A percentile compares a stretch with the other conserved stretches of the same genome.
Evolutionary conservation across 2,797 vertebrate genomes (phyloP).

Genomic region (Sternotherus odoratus): DNA sequence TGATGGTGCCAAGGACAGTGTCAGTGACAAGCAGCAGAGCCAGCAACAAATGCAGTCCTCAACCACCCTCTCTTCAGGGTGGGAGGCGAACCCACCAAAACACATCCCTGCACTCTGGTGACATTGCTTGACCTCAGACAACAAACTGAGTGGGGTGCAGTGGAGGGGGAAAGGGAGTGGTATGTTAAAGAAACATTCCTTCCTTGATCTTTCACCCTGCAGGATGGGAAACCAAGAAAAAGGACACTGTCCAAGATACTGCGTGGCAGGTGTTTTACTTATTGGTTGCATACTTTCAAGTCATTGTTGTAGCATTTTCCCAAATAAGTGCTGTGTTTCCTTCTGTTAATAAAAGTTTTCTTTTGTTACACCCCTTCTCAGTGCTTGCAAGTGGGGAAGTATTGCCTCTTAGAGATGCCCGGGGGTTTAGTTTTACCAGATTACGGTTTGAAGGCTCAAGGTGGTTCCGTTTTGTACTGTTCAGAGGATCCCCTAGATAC

Average conservation of each 20-base stretch:
- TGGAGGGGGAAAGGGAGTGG: too few species aligned
- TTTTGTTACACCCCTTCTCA: neutral
- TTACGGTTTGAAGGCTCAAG: neutral
- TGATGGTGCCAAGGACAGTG: neutral
- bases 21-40: neutral
- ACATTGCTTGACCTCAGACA: too few species aligned
- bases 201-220: too few species aligned
- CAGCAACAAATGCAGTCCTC: neutral
- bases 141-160: too few species aligned
- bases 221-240: too few species aligned
- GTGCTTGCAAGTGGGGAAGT: neutral
- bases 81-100: neutral
- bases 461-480: neutral
- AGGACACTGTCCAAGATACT: too few species aligned
- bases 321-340: neutral
- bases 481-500: neutral
- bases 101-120: too few species aligned
- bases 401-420: neutral
- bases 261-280: neutral
- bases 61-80: neutral
- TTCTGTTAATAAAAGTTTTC: neutral
- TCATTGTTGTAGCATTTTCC: neutral
- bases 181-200: too few species aligned
- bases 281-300: neutral
- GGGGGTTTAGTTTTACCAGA: neutral